Base-by-base conservation (phyloP, 2,113 vertebrate genomes). In the Passer domesticus region DNA sequence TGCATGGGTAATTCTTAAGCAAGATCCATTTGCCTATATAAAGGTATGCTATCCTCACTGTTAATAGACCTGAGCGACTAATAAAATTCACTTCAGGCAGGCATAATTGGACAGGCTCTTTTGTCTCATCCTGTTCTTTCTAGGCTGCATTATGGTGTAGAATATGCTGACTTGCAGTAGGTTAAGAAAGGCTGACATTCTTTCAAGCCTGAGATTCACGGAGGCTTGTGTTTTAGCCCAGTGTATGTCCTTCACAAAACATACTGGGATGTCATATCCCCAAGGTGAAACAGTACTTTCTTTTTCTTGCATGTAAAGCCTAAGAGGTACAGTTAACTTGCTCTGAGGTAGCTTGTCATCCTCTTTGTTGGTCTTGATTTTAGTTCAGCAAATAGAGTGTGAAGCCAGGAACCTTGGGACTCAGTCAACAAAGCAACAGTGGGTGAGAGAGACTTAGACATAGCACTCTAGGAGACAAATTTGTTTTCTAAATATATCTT, bases 71-170 rank as follows among this genome's bases (percentile, higher is more conserved):
- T 55, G 78, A 85, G 81, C 1, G 0, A 59, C 78, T 91, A 85
- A 94, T 78, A 85, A 87, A 75, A 87, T 77, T 90, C 76, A 58
- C 84, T 80, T 25, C 67, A 88, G 79, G 68, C 58, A 55, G 82
- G 30, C 33, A 55, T 95, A 94, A 92, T 91, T 77, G 84, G 84
- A 80, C 79, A 83, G 68, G 47, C 33, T 60, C 49, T 90, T 75
- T 86, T 74, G n/a, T 80, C 64, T 92, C 75, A 37, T 90, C 58
- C 33, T 52, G 2, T 87, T 85, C 75, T 74, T 88, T 62, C 30
- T 43, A 31, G 50, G n/a, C 70, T 69, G 23, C 5, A 6, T 56
- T 94, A n/a, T 0, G 7, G 37, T 79, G 73, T 69, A 85, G 78
- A 6, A 17, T 66, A 33, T 0, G 4, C 81, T 83, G 63, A 77